Evolutionary conservation across 2,888 invertebrate genomes (phyloP).

Genomic region (Ophion ventricosus): DNA sequence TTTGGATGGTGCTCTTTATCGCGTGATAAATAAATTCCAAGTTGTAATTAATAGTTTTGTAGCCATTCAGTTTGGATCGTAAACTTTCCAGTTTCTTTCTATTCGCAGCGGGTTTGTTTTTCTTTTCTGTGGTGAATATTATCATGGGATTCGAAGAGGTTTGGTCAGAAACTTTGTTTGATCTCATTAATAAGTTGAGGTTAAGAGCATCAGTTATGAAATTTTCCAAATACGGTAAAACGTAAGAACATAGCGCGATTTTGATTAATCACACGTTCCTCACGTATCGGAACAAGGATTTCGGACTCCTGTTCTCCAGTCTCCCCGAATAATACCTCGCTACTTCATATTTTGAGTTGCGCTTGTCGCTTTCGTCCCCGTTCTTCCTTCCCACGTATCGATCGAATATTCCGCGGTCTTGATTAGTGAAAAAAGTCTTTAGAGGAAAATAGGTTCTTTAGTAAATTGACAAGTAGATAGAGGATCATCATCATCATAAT

Average conservation of each 20-base stretch:
- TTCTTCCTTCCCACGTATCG: conserved; percentile 7
- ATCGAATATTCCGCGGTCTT: conserved; percentile 57
- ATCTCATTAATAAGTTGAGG: too few species aligned
- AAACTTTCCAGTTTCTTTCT: too few species aligned
- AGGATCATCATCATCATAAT: conserved; percentile 50
- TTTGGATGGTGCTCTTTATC: too few species aligned
- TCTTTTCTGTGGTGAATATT: too few species aligned
- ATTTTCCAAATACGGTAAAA: too few species aligned
- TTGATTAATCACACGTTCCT: too few species aligned
- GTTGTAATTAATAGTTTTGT: not conserved
- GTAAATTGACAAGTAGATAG: conserved; percentile 82
- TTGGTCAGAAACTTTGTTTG: not conserved
- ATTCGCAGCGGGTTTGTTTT: too few species aligned
- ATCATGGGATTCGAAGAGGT: not conserved
- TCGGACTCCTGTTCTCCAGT: too few species aligned
- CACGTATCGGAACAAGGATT: too few species aligned
- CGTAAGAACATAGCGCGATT: too few species aligned
- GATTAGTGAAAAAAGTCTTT: conserved; percentile 80
- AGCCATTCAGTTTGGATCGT: too few species aligned
- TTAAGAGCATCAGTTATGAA: too few species aligned
- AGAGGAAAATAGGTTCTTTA: conserved; percentile 80
- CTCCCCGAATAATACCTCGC: not conserved
- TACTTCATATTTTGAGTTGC: conserved; percentile 54
- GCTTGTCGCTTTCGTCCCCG: conserved; percentile 46
- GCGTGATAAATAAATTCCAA: not conserved